Evolutionary conservation across 2,113 vertebrate species (phyloP).

Genomic region (Pygoscelis antarcticus): DNA sequence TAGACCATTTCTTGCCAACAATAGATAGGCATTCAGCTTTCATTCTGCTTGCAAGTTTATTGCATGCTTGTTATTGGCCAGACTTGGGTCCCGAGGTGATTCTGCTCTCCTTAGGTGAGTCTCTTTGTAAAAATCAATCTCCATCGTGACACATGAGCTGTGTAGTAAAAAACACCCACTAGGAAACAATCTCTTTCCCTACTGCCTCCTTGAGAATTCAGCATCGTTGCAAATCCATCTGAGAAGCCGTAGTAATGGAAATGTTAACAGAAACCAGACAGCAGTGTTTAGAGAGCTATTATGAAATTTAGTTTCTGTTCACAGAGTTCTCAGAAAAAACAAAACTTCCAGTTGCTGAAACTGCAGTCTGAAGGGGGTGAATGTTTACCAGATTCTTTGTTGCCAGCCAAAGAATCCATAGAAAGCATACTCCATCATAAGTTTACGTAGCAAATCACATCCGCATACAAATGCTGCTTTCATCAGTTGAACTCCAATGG

Average conservation of each 20-base stretch:
- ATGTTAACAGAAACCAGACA: constrained; percentile 43
- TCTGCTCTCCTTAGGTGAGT: background rate
- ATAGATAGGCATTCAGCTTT: background rate
- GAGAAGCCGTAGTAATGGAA: background rate
- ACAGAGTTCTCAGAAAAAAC: constrained; percentile 47
- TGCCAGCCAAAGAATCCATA: constrained; percentile 14
- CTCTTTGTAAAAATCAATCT: background rate
- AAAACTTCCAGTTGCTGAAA: constrained; percentile 43
- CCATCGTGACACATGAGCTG: background rate
- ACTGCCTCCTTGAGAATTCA: background rate
- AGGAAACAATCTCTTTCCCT: background rate
- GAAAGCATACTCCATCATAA: constrained; percentile 1
- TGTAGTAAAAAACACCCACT: background rate
- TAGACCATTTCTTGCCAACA: background rate
- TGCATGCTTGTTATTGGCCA: background rate
- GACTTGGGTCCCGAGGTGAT: background rate
- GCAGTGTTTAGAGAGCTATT: constrained; percentile 9
- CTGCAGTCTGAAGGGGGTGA: constrained; percentile 27
- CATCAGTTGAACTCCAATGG: background rate
- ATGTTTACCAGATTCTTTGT: constrained; percentile 38
- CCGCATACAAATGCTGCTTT: background rate
- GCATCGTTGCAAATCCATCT: background rate
- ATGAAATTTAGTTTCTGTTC: constrained; percentile 57
- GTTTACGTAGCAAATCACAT: constrained; percentile 22
- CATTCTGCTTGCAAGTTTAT: background rate